Evolutionary conservation across 2,797 vertebrate species (phyloP).

Genomic region (Notoglanidium macrostoma): DNA sequence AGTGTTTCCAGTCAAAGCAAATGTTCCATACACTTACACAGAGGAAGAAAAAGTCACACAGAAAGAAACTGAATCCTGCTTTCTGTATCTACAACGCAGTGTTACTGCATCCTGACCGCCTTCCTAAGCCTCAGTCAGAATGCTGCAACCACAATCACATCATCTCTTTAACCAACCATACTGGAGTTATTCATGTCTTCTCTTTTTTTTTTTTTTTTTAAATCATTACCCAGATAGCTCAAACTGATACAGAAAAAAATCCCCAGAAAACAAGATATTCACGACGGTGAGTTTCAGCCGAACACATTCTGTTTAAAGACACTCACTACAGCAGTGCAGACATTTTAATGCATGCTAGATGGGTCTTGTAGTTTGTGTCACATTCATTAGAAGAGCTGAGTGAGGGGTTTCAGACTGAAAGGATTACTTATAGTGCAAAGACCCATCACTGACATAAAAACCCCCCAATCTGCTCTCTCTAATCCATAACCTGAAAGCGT

Average conservation of each 20-base stretch:
- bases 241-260: slow-evolving; percentile 11
- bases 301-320: slow-evolving; percentile 29
- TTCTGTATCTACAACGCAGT: slow-evolving; percentile 67
- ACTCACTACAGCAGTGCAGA: slow-evolving; percentile 35
- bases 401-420: background rate
- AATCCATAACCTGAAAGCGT: background rate
- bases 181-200: background rate
- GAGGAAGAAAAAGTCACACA: slow-evolving; percentile 63
- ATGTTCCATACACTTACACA: slow-evolving; percentile 89
- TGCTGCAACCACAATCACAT: slow-evolving; percentile 33
- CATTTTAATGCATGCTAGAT: slow-evolving; percentile 22
- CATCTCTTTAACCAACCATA: background rate
- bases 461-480: background rate
- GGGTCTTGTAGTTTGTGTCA: slow-evolving; percentile 28
- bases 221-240: background rate
- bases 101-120: slow-evolving; percentile 24
- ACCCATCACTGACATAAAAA: background rate
- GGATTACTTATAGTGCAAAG: background rate
- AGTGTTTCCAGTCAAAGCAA: slow-evolving; percentile 93
- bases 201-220: background rate
- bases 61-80: slow-evolving; percentile 65
- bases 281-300: background rate
- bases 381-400: slow-evolving; percentile 42
- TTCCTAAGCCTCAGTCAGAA: slow-evolving; percentile 55
- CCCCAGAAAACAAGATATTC: background rate